A percentile compares a stretch with the other conserved stretches of the same genome.
phyloP scores from a whole-genome alignment of 2,888 invertebrate species.

The Branchipolynoe longqiensis region DNA sequence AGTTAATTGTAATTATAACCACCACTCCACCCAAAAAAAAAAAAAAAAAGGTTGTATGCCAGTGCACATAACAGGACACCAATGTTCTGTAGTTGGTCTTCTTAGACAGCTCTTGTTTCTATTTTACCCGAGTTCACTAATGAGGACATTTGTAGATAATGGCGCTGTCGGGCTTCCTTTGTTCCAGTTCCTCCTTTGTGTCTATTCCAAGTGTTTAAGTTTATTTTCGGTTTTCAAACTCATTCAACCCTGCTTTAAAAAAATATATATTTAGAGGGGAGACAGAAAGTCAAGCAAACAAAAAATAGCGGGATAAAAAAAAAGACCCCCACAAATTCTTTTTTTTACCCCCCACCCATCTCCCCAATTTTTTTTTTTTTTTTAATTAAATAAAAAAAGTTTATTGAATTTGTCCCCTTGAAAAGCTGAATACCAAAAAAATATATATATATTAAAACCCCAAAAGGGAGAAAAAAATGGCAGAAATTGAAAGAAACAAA shows the following conservation, averaged over 20 bases:
- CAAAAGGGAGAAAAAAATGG: not conserved
- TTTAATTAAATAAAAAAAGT: not conserved
- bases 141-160: slow-evolving; percentile 15
- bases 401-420: slow-evolving; percentile 29
- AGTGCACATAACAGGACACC: no score
- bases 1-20: slow-evolving; percentile 12
- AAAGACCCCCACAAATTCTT: not conserved
- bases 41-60: no score
- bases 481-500: slow-evolving; percentile 30
- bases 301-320: slow-evolving; percentile 10
- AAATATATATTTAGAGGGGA: slow-evolving; percentile 39
- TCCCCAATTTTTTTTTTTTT: no score
- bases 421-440: no score
- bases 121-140: not conserved
- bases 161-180: slow-evolving; percentile 19
- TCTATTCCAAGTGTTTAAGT: slow-evolving; percentile 31
- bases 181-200: slow-evolving; percentile 18
- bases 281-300: slow-evolving; percentile 27
- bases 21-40: no score
- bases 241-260: slow-evolving; percentile 27
- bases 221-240: slow-evolving; percentile 18
- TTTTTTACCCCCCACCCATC: no score
- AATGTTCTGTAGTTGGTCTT: slow-evolving; percentile 24
- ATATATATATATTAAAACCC: no score
- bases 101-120: not conserved